Evolutionary conservation across 2,113 vertebrate species (phyloP), one percentile per base, ranked within the genome.

Genomic region (Myocastor coypus): DNA sequence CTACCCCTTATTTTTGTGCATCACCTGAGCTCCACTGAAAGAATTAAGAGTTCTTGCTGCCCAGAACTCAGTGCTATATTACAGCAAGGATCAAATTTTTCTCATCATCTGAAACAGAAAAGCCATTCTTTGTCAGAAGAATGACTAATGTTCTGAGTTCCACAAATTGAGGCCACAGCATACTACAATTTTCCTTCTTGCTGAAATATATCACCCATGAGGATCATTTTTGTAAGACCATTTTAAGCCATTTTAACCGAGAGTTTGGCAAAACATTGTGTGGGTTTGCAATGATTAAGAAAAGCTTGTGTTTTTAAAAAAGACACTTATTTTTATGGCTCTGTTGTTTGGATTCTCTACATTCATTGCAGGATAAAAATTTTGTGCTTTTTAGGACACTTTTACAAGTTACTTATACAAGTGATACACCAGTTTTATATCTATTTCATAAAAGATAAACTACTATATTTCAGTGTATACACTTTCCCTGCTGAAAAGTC

Each of bases 241-340:
- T 93, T 94, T 96, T 83, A 90, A 75, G 22, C 12, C 64, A 91
- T 93, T 96, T 95, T 92, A 95, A 96, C 59, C 69, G 32, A 90
- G 52, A 97, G 91, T 10, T 90, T 93, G 77, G 84, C n/a, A 93
- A 55, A 30, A 94, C 32, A 83, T 13, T 78, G 24, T 91, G 64
- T 92, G 82, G 42, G 81, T 96, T 94, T 95, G 30, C 55, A 87
- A 42, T 90, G 34, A 96, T 89, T 92, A 83, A 63, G 40, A 78
- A 94, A 94, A 85, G 40, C 50, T 86, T 89, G 57, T 55, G 66
- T 87, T 93, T 93, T 64, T n/a, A 34, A 80, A 95, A 77, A 88
- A 40, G 46, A 12, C 10, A 42, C 40, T 95, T 77, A 63, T 94
- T 97, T 96, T 95, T 71, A 50, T 89, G 78, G 22, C 42, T 87